A percentile compares a stretch with the other conserved stretches of the same genome.
These are phyloP conservation scores for Trididemnum nubilum DNA, from an alignment of 23 tunicate genomes.

Conservation along the genomic window DNA sequence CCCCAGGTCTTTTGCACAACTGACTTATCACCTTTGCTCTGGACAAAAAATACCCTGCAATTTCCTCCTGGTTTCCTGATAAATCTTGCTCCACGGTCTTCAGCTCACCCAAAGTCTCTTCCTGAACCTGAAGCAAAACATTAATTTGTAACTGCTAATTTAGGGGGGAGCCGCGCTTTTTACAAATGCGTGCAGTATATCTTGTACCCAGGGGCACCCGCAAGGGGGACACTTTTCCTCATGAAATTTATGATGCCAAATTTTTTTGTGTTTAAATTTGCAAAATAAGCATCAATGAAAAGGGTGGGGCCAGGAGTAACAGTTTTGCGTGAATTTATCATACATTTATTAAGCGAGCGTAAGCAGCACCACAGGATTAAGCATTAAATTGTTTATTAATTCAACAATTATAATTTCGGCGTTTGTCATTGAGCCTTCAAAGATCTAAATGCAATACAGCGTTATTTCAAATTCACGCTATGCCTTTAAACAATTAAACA, in stretches of 20 bases:
- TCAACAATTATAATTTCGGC: no score
- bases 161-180: neutral
- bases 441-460: no score
- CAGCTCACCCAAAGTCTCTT: constrained; percentile 85
- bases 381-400: no score
- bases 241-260: neutral
- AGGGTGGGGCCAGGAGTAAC: no score
- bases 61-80: constrained; percentile 80
- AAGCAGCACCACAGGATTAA: no score
- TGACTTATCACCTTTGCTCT: constrained; percentile 83
- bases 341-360: no score
- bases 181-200: neutral
- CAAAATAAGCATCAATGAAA: no score
- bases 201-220: neutral
- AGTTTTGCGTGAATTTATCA: no score
- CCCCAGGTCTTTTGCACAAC: constrained; percentile 75
- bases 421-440: no score
- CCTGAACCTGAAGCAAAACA: constrained; percentile 59
- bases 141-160: neutral
- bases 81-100: constrained; percentile 82
- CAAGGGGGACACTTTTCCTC: neutral
- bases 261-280: no score
- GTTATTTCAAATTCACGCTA: no score
- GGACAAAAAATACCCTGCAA: constrained; percentile 78
- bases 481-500: no score